These are phyloP conservation scores for Pseudochirops corinnae DNA, from an alignment of 2,797 vertebrate genomes.

Conservation along the genomic window DNA sequence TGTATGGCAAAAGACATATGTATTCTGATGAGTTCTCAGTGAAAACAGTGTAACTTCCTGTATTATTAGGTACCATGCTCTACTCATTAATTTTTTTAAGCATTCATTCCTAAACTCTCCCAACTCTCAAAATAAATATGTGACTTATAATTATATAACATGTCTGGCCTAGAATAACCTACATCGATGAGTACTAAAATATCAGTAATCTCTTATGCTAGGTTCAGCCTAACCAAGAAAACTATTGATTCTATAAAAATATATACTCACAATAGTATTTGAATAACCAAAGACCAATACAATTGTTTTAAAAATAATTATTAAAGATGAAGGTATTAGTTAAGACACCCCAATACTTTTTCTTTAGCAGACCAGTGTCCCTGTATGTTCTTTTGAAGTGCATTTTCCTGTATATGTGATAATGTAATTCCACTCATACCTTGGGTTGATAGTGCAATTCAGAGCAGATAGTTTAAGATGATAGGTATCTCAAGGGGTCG, in stretches of 20 bases:
- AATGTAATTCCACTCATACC: neutral
- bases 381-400: neutral
- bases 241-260: neutral
- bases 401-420: neutral
- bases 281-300: slow-evolving; percentile 19
- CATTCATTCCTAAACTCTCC: neutral
- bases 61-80: neutral
- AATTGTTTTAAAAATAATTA: neutral
- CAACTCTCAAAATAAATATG: neutral
- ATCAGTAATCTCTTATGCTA: neutral
- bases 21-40: neutral
- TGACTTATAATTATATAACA: neutral
- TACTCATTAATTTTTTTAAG: neutral
- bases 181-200: neutral
- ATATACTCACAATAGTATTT: slow-evolving; percentile 28
- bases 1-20: neutral
- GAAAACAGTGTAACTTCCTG: neutral
- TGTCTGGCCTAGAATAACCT: neutral
- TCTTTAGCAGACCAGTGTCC: neutral
- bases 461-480: neutral
- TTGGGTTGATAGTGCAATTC: neutral
- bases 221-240: neutral
- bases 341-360: neutral
- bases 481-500: neutral
- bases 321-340: neutral